phyloP scores from a whole-genome alignment of 2,113 vertebrate species.

The Lampris incognitus region DNA sequence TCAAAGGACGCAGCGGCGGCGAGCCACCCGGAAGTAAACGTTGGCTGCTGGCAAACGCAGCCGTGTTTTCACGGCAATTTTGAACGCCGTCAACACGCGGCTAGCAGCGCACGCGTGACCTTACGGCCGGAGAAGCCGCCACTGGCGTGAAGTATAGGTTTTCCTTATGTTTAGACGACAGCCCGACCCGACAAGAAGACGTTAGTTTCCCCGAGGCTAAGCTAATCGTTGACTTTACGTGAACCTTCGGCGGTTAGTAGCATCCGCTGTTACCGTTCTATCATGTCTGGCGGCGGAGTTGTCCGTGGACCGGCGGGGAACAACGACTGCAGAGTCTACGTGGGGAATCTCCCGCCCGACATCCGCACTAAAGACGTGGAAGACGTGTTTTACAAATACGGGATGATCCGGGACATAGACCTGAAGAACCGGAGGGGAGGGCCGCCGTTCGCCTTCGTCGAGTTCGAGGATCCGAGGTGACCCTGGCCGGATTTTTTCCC shows the following conservation, averaged over 20 bases:
- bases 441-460: constrained; percentile 89
- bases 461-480: constrained; percentile 86
- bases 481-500: neutral
- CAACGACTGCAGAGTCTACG: constrained; percentile 94
- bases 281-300: constrained; percentile 91
- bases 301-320: constrained; percentile 94
- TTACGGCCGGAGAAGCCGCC: too few relatives aligned
- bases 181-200: too few relatives aligned
- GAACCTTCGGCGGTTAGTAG: constrained; percentile 7
- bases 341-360: constrained; percentile 90
- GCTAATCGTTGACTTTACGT: too few relatives aligned
- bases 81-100: too few relatives aligned
- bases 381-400: constrained; percentile 92
- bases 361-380: constrained; percentile 91
- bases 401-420: constrained; percentile 90
- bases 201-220: too few relatives aligned
- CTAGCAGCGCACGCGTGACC: too few relatives aligned
- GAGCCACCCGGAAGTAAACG: too few relatives aligned
- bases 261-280: constrained; percentile 24
- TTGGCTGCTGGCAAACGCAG: too few relatives aligned
- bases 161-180: too few relatives aligned
- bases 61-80: too few relatives aligned
- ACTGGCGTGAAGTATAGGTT: too few relatives aligned
- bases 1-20: too few relatives aligned
- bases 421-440: constrained; percentile 91